A percentile compares a stretch with the other conserved stretches of the same genome.
phyloP scores from a whole-genome alignment of 2,888 invertebrate genomes.

The Chrysolina oricalcia region DNA sequence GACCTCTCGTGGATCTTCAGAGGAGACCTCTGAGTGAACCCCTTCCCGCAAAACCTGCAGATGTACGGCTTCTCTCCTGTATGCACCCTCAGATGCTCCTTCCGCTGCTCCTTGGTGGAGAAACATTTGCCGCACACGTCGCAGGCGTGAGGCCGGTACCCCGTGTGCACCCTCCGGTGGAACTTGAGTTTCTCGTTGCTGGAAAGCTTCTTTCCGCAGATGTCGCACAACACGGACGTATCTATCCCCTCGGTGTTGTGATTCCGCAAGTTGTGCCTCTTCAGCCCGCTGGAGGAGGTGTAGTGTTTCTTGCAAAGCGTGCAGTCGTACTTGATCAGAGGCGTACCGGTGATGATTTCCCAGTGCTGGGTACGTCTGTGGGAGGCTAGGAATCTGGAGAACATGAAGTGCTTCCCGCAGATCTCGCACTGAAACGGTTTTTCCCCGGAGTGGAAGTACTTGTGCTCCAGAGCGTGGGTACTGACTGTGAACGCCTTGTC shows the following conservation, averaged over 20 bases:
- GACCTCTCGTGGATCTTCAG: constrained; percentile 77
- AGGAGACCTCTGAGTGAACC: constrained; percentile 75
- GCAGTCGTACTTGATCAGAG: constrained; percentile 67
- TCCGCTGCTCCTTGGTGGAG: constrained; percentile 69
- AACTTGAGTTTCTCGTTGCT: constrained; percentile 68
- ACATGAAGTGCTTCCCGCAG: constrained; percentile 74
- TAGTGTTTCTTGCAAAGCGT: constrained; percentile 67
- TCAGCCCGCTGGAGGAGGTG: constrained; percentile 62
- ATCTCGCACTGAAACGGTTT: constrained; percentile 72
- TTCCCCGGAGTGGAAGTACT: constrained; percentile 73
- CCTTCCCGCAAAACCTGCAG: constrained; percentile 66
- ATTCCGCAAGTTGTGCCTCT: constrained; percentile 65
- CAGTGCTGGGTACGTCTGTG: constrained; percentile 73
- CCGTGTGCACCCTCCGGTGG: constrained; percentile 67
- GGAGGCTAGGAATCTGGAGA: constrained; percentile 72
- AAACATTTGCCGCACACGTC: constrained; percentile 73
- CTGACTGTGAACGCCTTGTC: constrained; percentile 71
- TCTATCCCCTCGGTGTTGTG: constrained; percentile 69
- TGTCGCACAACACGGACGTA: constrained; percentile 70
- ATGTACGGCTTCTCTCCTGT: constrained; percentile 69
- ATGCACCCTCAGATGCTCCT: constrained; percentile 63
- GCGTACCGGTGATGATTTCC: constrained; percentile 68
- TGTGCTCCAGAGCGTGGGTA: constrained; percentile 72
- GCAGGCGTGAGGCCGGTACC: constrained; percentile 72
- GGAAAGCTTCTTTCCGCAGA: constrained; percentile 67